Evolutionary conservation across 2,113 vertebrate species (phyloP).

Genomic region (Hemicordylus capensis): DNA sequence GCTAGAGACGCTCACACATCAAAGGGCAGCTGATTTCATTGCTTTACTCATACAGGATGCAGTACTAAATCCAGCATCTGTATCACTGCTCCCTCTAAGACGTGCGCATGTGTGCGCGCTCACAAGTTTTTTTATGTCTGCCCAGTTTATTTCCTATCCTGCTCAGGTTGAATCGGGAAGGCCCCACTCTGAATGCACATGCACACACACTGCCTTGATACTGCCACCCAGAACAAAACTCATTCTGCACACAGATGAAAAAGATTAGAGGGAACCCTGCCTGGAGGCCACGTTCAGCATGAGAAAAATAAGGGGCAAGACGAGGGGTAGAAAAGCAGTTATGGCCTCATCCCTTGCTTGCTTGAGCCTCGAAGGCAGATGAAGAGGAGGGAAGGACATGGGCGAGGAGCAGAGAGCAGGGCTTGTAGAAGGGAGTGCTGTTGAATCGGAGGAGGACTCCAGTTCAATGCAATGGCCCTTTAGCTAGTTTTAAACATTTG

Average conservation of each 20-base stretch:
- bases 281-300: not conserved
- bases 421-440: not conserved
- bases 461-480: not conserved
- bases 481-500: not conserved
- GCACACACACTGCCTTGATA: too few species aligned
- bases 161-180: too few species aligned
- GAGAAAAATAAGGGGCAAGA: not conserved
- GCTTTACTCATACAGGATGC: not conserved
- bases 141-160: too few species aligned
- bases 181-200: too few species aligned
- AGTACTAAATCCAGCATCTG: not conserved
- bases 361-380: not conserved
- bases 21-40: not conserved
- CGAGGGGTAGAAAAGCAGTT: not conserved
- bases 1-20: not conserved
- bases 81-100: too few species aligned
- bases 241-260: too few species aligned
- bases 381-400: too few species aligned
- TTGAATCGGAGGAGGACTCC: too few species aligned
- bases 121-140: too few species aligned
- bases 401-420: not conserved
- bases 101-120: too few species aligned
- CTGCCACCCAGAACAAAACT: too few species aligned
- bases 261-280: too few species aligned
- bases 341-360: not conserved